Conservation (phyloP, 2,797 vertebrate genomes). For the Gallinago nigripennis region DNA sequence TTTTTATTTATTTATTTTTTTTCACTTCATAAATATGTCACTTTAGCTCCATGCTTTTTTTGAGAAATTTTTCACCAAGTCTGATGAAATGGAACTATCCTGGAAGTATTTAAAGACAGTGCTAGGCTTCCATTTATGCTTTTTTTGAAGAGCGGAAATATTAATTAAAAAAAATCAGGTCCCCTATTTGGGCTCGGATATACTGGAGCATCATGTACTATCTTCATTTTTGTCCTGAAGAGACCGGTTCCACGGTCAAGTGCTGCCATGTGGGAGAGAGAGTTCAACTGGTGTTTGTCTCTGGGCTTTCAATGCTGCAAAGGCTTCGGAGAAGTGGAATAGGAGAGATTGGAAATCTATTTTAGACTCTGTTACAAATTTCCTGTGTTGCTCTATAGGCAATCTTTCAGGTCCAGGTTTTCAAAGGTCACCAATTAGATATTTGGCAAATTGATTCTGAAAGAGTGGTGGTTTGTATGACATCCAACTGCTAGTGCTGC, state of each 20-base stretch:
- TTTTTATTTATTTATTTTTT: not conserved
- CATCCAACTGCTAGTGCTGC: not conserved
- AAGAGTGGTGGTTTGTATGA: not conserved
- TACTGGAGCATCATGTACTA: not conserved
- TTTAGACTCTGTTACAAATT: not conserved
- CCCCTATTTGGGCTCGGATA: not conserved
- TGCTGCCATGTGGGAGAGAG: not conserved
- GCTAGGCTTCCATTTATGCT: not conserved
- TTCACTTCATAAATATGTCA: constrained; percentile 77
- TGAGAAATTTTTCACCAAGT: constrained; percentile 45
- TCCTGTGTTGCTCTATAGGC: not conserved
- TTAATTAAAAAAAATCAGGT: not conserved
- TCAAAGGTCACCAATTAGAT: not conserved
- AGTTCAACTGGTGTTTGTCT: not conserved
- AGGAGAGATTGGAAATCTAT: not conserved
- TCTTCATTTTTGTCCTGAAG: not conserved
- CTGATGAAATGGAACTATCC: constrained; percentile 9
- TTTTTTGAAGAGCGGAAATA: not conserved
- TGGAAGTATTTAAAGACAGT: constrained; percentile 15
- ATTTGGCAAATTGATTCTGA: not conserved
- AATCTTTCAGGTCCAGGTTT: not conserved
- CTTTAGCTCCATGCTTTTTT: constrained; percentile 28
- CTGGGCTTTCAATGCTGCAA: not conserved
- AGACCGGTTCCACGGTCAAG: not conserved
- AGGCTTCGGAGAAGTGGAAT: not conserved